phyloP scores from a whole-genome alignment of 2,797 vertebrate genomes.

The Ambastaia sidthimunki region DNA sequence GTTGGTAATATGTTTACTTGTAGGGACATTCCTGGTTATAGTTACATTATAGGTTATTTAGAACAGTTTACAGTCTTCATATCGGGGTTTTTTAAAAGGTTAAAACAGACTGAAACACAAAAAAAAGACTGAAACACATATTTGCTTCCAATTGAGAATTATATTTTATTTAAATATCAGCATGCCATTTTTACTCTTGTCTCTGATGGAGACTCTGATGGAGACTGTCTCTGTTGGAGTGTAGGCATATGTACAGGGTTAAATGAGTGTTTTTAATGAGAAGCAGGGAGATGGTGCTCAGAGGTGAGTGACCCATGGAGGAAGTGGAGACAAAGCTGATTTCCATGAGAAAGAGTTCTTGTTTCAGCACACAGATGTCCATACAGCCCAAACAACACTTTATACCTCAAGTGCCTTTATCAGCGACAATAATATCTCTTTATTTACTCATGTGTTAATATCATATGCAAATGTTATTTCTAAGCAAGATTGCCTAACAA shows the following conservation, averaged over 20 bases:
- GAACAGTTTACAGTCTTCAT: neutral
- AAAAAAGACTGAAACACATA: neutral
- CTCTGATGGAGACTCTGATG: neutral
- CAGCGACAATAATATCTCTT: constrained; percentile 57
- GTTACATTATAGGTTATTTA: neutral
- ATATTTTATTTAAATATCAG: neutral
- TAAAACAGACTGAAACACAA: too few species aligned
- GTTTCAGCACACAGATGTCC: constrained; percentile 54
- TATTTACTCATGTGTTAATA: constrained; percentile 69
- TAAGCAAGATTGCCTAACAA: neutral
- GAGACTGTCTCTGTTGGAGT: neutral
- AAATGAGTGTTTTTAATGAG: constrained; percentile 41
- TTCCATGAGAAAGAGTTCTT: constrained; percentile 71
- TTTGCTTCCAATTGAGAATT: neutral
- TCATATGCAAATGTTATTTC: constrained; percentile 64
- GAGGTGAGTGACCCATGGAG: constrained; percentile 51
- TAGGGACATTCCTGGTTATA: neutral
- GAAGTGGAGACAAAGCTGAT: constrained; percentile 56
- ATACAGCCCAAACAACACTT: constrained; percentile 46
- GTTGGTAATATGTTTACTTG: neutral
- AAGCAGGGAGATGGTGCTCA: constrained; percentile 22
- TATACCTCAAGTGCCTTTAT: constrained; percentile 64
- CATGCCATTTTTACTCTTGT: neutral
- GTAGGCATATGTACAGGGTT: constrained; percentile 28
- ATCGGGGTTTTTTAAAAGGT: neutral